Evolutionary conservation across 2,113 vertebrate species (phyloP).

Genomic region (Leptobrachium leishanense): DNA sequence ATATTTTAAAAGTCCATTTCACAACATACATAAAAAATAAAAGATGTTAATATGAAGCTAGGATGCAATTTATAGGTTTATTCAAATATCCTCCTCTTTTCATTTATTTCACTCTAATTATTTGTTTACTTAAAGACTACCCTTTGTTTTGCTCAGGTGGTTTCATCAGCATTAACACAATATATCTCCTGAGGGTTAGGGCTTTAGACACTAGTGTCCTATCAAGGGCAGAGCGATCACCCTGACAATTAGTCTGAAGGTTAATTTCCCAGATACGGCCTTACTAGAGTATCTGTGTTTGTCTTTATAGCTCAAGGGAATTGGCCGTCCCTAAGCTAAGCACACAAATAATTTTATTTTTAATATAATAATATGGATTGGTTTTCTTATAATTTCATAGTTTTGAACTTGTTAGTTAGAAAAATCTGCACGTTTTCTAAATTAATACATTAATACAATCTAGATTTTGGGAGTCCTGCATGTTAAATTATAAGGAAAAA

Average conservation of each 20-base stretch:
- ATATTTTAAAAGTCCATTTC: too few relatives aligned
- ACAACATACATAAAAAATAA: too few relatives aligned
- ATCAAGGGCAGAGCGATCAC: constrained; percentile 32
- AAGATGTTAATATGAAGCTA: too few relatives aligned
- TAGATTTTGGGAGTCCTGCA: too few relatives aligned
- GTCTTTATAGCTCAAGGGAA: constrained; percentile 27
- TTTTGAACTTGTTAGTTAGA: constrained; percentile 42
- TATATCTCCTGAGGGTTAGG: not conserved
- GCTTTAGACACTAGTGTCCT: constrained; percentile 44
- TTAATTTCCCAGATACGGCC: constrained; percentile 26
- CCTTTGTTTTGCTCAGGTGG: constrained; percentile 41
- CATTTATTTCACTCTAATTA: constrained; percentile 25
- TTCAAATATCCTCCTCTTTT: constrained; percentile 26
- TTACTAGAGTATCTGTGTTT: constrained; percentile 28
- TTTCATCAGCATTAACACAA: constrained; percentile 34
- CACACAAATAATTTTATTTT: constrained; percentile 1
- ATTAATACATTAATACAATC: too few relatives aligned
- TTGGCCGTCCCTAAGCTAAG: constrained; percentile 25
- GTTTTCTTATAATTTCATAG: too few relatives aligned
- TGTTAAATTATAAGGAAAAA: too few relatives aligned
- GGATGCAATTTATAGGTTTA: not conserved
- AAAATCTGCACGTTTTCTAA: too few relatives aligned
- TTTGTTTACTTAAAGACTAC: constrained; percentile 22
- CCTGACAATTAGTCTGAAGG: constrained; percentile 33
- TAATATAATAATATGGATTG: not conserved